Conservation (phyloP, 2,113 vertebrate species). For the Aix galericulata region DNA sequence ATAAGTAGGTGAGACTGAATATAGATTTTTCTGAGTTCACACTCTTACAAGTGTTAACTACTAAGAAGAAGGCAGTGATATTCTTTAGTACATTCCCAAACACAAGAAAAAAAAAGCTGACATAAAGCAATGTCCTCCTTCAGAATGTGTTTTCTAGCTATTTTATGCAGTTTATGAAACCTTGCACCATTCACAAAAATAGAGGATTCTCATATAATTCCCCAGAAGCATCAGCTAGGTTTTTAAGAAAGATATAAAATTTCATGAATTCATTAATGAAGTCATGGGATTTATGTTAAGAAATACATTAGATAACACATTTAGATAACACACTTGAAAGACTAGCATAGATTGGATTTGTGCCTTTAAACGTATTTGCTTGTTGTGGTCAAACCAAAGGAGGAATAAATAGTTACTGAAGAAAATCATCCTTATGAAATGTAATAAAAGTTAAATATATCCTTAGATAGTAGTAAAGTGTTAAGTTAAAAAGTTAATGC, state of each 20-base stretch:
- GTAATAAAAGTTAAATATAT: conserved; percentile 47
- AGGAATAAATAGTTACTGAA: conserved; percentile 24
- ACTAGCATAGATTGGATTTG: neutral
- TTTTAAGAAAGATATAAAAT: neutral
- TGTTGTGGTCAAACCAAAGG: neutral
- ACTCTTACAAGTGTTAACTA: neutral
- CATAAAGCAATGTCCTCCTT: neutral
- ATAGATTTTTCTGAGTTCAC: neutral
- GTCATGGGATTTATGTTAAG: neutral
- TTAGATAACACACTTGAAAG: neutral
- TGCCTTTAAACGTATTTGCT: neutral
- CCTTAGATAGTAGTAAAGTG: neutral
- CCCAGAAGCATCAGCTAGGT: rapidly evolving
- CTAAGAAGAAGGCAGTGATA: neutral
- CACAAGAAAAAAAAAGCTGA: neutral
- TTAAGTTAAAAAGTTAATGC: conserved; percentile 42
- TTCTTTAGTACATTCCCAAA: neutral
- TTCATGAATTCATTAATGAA: neutral
- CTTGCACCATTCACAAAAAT: neutral
- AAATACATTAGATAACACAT: neutral
- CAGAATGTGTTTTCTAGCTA: neutral
- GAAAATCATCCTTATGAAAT: conserved; percentile 10
- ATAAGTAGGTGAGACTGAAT: neutral
- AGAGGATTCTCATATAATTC: neutral
- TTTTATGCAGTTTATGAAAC: neutral